phyloP scores from a whole-genome alignment of 2,888 invertebrate species.

The Luperina testacea region DNA sequence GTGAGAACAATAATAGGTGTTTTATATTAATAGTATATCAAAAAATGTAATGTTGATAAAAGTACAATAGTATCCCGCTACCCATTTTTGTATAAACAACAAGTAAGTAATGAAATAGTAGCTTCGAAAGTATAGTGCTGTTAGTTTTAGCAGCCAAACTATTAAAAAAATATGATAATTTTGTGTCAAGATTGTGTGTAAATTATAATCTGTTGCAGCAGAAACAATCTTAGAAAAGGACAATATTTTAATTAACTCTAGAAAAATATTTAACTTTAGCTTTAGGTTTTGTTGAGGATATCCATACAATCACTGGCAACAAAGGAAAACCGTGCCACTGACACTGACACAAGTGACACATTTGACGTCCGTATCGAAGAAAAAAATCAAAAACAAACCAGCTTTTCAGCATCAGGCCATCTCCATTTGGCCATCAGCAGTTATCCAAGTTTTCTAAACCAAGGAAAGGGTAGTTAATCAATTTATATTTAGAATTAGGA shows the following conservation, averaged over 20 bases:
- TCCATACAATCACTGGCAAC: background rate
- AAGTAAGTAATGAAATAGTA: background rate
- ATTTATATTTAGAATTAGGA: background rate
- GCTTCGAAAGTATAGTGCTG: background rate
- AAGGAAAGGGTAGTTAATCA: background rate
- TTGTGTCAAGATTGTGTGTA: background rate
- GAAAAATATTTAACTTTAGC: background rate
- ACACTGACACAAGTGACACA: background rate
- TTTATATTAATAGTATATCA: too few relatives aligned
- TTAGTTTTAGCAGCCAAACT: background rate
- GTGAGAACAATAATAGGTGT: background rate
- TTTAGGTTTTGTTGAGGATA: too few relatives aligned
- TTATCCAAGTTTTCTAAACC: background rate
- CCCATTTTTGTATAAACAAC: background rate
- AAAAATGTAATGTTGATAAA: background rate
- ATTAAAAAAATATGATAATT: too few relatives aligned
- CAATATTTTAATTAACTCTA: background rate
- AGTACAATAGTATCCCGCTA: too few relatives aligned
- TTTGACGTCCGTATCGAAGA: background rate
- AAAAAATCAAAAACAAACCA: background rate
- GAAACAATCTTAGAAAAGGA: background rate
- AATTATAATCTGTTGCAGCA: background rate
- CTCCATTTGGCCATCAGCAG: too few relatives aligned
- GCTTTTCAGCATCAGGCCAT: background rate
- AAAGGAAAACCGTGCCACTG: background rate